phyloP scores from a whole-genome alignment of 2,797 vertebrate genomes.

The Dallia pectoralis region DNA sequence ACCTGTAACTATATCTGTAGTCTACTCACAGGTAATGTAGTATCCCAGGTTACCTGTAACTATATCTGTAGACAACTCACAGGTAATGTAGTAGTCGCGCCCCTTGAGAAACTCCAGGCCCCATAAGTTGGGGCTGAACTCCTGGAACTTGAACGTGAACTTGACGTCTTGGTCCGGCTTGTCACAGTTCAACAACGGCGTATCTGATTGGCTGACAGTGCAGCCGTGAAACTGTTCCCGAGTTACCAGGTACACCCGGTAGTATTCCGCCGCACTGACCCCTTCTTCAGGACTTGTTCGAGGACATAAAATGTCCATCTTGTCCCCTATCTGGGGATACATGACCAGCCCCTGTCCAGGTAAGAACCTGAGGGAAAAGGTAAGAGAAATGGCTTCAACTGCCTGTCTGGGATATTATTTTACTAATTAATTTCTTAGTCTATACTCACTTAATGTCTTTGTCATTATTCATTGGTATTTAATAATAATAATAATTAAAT shows the following conservation, averaged over 20 bases:
- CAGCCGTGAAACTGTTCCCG: conserved; percentile 92
- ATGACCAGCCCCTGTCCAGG: conserved; percentile 90
- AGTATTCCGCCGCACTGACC: conserved; percentile 85
- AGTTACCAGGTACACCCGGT: conserved; percentile 94
- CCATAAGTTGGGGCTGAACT: conserved; percentile 98
- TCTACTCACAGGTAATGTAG: conserved; percentile 95
- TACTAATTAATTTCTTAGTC: background rate
- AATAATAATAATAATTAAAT: background rate
- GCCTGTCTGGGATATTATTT: background rate
- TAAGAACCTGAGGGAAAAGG: conserved; percentile 73
- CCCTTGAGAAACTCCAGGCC: conserved; percentile 96
- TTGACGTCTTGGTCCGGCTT: conserved; percentile 95
- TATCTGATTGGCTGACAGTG: conserved; percentile 85
- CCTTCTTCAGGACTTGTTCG: conserved; percentile 77
- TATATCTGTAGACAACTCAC: conserved; percentile 74
- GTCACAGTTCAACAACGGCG: conserved; percentile 94
- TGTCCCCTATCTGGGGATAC: conserved; percentile 97
- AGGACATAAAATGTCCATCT: conserved; percentile 99
- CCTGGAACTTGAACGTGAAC: conserved; percentile 99
- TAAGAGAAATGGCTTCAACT: background rate
- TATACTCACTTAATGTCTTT: background rate
- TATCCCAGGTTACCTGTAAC: conserved; percentile 68
- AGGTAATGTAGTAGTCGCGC: conserved; percentile 97
- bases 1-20: too few species aligned
- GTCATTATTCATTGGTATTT: background rate